Conservation (phyloP, 2,888 invertebrate species). For the Lepas anatifera region DNA sequence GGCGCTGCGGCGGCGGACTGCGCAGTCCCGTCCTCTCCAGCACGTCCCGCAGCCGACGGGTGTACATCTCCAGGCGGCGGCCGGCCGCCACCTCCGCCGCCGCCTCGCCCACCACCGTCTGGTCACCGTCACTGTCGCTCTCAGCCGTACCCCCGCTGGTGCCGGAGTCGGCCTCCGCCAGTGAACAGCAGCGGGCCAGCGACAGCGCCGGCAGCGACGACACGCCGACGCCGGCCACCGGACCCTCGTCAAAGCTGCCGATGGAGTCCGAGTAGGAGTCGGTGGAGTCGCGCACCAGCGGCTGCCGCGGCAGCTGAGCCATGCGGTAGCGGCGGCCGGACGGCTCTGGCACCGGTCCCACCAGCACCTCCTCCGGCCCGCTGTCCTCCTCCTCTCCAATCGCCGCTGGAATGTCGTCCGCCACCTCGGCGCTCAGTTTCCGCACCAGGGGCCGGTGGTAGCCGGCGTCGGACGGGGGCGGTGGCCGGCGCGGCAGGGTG, state of each 20-base stretch:
- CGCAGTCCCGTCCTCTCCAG: neutral
- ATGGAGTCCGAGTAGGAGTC: neutral
- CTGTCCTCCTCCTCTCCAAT: neutral
- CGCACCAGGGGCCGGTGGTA: neutral
- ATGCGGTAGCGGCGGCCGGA: neutral
- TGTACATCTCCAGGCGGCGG: conserved; percentile 6
- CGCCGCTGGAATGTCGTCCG: neutral
- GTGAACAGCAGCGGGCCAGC: conserved; percentile 11
- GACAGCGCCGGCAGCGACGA: neutral
- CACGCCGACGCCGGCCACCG: neutral
- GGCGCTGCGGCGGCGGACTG: neutral
- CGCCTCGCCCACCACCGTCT: neutral
- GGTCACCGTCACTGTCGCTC: neutral
- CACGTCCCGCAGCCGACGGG: neutral
- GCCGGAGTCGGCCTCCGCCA: conserved; percentile 14
- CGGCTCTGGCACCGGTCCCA: neutral
- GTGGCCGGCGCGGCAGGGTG: neutral
- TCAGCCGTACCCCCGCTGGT: neutral
- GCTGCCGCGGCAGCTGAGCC: neutral
- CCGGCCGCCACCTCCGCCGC: conserved; percentile 1
- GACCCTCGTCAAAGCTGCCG: neutral
- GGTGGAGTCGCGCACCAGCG: neutral
- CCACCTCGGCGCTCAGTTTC: neutral
- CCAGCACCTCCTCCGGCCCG: neutral
- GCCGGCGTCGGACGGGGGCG: neutral